phyloP scores from a whole-genome alignment of 2,888 invertebrate genomes.

The Ypsolopha sequella region DNA sequence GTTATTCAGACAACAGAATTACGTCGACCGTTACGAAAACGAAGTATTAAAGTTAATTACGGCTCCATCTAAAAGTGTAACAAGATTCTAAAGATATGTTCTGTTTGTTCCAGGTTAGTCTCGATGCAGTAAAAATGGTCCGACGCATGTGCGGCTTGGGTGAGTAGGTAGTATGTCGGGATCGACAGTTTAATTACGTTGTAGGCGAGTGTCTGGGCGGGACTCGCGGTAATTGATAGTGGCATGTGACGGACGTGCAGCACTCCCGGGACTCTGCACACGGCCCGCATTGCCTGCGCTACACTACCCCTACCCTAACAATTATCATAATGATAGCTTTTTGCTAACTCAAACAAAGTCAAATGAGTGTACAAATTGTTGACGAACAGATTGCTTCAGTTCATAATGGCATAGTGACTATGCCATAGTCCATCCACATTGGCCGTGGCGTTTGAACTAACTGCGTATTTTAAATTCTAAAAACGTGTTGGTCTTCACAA shows the following conservation, averaged over 20 bases:
- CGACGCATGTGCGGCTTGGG: neutral
- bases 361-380: neutral
- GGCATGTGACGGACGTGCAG: constrained; percentile 59
- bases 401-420: neutral
- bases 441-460: neutral
- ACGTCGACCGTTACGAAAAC: constrained; percentile 31
- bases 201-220: constrained; percentile 22
- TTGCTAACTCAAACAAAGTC: neutral
- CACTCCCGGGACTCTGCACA: constrained; percentile 5
- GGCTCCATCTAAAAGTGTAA: constrained; percentile 33
- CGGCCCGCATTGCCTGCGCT: neutral
- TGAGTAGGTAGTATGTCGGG: constrained; percentile 10
- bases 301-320: neutral
- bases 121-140: constrained; percentile 2
- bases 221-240: constrained; percentile 56
- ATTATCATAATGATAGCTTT: constrained; percentile 2
- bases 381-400: neutral
- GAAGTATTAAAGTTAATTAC: constrained; percentile 49
- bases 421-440: too few relatives aligned
- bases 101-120: constrained; percentile 7
- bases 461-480: too few relatives aligned
- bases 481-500: too few relatives aligned
- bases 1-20: constrained; percentile 38
- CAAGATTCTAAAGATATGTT: constrained; percentile 13
- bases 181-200: constrained; percentile 41